These are phyloP conservation scores for Diaperis boleti DNA, from an alignment of 2,888 invertebrate species.

Conservation along the genomic window DNA sequence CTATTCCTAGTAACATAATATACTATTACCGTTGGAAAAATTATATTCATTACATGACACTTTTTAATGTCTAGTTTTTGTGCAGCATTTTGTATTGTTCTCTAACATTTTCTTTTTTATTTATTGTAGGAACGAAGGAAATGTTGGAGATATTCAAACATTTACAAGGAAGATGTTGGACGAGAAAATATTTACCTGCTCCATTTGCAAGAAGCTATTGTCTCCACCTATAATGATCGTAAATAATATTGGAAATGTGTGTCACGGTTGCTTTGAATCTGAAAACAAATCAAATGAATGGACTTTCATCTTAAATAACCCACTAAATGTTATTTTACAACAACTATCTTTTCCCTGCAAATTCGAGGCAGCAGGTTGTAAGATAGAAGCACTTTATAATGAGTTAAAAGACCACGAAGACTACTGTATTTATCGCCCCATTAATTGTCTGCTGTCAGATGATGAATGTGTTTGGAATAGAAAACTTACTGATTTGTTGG, in stretches of 20 bases:
- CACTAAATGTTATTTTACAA: background rate
- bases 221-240: slow-evolving; percentile 7
- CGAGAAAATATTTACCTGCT: slow-evolving; percentile 5
- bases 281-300: background rate
- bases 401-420: slow-evolving; percentile 10
- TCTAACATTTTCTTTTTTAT: too few species aligned
- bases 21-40: too few species aligned
- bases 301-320: slow-evolving; percentile 1
- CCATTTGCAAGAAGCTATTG: slow-evolving; percentile 7
- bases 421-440: background rate
- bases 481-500: background rate
- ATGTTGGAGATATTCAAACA: background rate
- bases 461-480: slow-evolving; percentile 7
- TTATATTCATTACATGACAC: too few species aligned
- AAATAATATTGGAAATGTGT: slow-evolving; percentile 13
- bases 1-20: too few species aligned
- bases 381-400: background rate
- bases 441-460: slow-evolving; percentile 3
- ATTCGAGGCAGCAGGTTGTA: slow-evolving; percentile 4
- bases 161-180: slow-evolving; percentile 12
- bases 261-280: background rate
- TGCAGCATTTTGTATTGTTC: too few species aligned
- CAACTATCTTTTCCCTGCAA: slow-evolving; percentile 8
- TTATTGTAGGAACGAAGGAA: background rate
- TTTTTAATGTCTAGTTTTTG: too few species aligned